Conservation (phyloP, 37 sponge, comb jelly and placozoan species). For the Mnemiopsis leidyi region DNA sequence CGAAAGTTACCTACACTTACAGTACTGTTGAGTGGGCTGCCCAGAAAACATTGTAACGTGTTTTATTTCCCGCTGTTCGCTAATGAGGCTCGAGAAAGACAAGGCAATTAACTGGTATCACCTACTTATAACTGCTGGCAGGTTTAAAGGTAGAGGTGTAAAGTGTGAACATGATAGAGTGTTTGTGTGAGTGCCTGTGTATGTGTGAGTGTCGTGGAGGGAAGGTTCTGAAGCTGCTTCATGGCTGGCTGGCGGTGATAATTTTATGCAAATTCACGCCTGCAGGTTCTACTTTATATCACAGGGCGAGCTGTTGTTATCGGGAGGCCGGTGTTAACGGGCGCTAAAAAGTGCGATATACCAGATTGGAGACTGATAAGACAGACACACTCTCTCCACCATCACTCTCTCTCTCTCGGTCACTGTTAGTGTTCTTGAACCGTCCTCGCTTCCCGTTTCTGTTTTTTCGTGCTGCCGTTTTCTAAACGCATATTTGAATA, state of each 20-base stretch:
- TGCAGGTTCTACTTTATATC: too few relatives aligned
- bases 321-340: not conserved
- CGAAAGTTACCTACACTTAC: too few relatives aligned
- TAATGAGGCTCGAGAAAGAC: not conserved
- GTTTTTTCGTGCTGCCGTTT: not conserved
- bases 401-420: not conserved
- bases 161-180: too few relatives aligned
- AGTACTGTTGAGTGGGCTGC: too few relatives aligned
- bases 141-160: not conserved
- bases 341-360: not conserved
- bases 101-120: not conserved
- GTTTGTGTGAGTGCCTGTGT: too few relatives aligned
- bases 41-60: too few relatives aligned
- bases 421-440: not conserved
- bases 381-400: not conserved
- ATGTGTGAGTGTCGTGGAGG: not conserved
- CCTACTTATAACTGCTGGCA: not conserved
- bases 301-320: not conserved
- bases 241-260: conserved; percentile 22
- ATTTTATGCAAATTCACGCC: conserved; percentile 59
- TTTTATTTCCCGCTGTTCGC: too few relatives aligned
- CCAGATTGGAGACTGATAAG: not conserved
- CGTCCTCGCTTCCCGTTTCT: not conserved
- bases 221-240: not conserved
- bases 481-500: not conserved